phyloP scores from a whole-genome alignment of 2,888 invertebrate species.

The Andrena chrysosceles region DNA sequence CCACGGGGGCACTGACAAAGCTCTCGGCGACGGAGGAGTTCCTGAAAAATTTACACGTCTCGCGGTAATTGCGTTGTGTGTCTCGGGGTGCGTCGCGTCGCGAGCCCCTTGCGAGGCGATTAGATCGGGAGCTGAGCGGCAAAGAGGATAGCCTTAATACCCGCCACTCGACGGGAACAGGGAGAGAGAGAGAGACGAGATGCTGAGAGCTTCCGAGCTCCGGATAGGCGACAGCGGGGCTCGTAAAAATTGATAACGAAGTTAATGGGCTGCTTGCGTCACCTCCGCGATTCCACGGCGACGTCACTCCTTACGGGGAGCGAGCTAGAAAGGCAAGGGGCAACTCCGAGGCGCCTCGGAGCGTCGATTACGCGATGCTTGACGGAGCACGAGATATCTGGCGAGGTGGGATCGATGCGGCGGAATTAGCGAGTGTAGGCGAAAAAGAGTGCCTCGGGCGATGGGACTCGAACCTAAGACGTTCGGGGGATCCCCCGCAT shows the following conservation, averaged over 20 bases:
- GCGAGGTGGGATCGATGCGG: neutral
- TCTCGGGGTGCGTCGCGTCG: neutral
- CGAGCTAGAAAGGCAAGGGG: neutral
- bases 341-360: neutral
- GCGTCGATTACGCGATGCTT: slow-evolving; percentile 15
- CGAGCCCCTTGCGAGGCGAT: neutral
- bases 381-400: no score
- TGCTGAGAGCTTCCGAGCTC: neutral
- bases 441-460: neutral
- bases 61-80: slow-evolving; percentile 36
- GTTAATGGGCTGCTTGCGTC: neutral
- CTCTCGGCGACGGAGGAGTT: slow-evolving; percentile 4
- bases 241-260: slow-evolving; percentile 20
- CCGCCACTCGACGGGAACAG: no score
- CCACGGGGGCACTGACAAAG: slow-evolving; percentile 24
- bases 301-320: no score
- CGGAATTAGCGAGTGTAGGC: neutral
- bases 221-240: neutral
- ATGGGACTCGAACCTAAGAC: no score
- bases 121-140: neutral
- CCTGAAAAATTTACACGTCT: slow-evolving; percentile 32
- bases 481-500: no score
- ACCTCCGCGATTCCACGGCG: neutral
- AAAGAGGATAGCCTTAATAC: neutral
- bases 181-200: slow-evolving; percentile 5